Evolutionary conservation across 2,797 vertebrate species (phyloP).

Genomic region (Tapirus indicus): DNA sequence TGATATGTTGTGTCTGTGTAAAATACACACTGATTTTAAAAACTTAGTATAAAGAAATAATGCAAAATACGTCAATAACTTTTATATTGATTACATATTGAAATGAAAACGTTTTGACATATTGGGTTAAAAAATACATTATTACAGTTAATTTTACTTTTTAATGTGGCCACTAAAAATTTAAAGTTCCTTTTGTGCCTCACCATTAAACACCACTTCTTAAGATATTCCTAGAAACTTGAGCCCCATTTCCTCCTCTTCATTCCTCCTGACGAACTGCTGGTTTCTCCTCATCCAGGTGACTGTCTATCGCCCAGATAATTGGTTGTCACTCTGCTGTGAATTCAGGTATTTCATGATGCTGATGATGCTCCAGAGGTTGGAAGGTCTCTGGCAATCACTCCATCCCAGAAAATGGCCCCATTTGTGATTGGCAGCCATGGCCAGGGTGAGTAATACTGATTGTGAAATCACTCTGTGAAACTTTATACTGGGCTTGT

Average conservation of each 20-base stretch:
- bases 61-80: neutral
- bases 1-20: neutral
- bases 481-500: neutral
- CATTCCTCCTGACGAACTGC: fast-evolving
- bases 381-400: neutral
- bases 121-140: neutral
- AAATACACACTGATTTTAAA: neutral
- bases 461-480: neutral
- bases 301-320: fast-evolving
- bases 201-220: neutral
- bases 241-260: neutral
- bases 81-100: neutral
- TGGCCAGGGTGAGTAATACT: neutral
- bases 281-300: neutral
- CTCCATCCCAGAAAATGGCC: neutral
- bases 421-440: neutral
- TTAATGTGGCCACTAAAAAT: neutral
- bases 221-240: neutral
- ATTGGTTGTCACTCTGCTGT: too few species aligned
- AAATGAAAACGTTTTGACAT: neutral
- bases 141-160: neutral
- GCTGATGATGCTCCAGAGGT: fast-evolving
- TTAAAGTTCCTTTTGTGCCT: neutral
- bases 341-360: neutral
- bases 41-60: neutral